A percentile compares a stretch with the other conserved stretches of the same genome.
Conservation (phyloP, 2,888 invertebrate genomes). For the Macrosiphum euphorbiae region DNA sequence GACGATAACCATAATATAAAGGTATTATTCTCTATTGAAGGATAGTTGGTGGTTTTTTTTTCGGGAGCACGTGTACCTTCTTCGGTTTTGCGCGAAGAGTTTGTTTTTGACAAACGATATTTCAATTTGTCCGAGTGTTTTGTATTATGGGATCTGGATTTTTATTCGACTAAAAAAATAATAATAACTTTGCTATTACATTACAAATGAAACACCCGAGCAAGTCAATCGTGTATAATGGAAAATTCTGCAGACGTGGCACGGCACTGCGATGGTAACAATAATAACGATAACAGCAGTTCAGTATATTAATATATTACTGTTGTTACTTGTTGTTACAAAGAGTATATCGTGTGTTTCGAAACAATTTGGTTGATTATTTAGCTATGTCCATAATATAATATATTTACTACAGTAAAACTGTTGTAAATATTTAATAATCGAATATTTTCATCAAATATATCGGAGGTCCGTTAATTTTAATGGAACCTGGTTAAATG, state of each 20-base stretch:
- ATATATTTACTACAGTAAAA: not conserved
- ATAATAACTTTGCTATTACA: not conserved
- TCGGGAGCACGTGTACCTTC: not conserved
- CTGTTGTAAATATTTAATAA: not conserved
- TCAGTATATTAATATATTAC: not conserved
- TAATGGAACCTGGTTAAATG: not conserved
- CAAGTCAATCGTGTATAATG: not conserved
- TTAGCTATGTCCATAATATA: not conserved
- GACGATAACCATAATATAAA: not conserved
- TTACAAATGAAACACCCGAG: not conserved
- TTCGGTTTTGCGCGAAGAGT: not conserved
- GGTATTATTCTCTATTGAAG: not conserved
- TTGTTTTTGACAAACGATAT: not conserved
- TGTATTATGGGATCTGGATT: not conserved
- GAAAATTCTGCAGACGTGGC: not conserved
- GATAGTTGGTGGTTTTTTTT: not conserved
- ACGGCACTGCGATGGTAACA: not conserved
- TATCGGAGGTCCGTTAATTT: not conserved
- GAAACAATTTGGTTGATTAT: not conserved
- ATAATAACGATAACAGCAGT: not conserved
- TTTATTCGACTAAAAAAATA: not conserved
- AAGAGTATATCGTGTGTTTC: not conserved
- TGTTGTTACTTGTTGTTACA: not conserved
- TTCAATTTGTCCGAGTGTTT: not conserved
- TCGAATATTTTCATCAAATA: not conserved